Conservation (phyloP, 2,888 invertebrate genomes). For the Dynastes hyllus region DNA sequence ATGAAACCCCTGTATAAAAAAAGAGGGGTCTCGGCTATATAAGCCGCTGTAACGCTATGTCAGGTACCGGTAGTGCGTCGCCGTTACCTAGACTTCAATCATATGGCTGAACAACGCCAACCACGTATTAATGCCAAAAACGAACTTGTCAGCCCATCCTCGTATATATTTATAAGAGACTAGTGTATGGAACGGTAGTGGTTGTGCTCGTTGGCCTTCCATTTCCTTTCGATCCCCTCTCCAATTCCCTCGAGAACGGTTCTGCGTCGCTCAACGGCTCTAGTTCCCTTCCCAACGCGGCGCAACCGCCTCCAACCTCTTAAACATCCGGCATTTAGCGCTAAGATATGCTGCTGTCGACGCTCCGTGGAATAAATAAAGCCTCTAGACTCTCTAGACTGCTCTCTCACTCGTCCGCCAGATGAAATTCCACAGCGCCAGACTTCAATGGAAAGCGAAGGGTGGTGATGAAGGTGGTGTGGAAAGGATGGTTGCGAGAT, state of each 20-base stretch:
- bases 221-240: too few relatives aligned
- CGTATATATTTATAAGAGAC: too few relatives aligned
- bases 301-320: slow-evolving; percentile 55
- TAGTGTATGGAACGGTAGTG: not conserved
- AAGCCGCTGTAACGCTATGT: too few relatives aligned
- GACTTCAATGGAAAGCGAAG: slow-evolving; percentile 53
- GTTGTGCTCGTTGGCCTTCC: not conserved
- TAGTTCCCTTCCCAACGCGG: slow-evolving; percentile 52
- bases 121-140: too few relatives aligned
- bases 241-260: too few relatives aligned
- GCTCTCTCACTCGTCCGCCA: slow-evolving; percentile 42
- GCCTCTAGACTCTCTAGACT: slow-evolving; percentile 27
- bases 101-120: too few relatives aligned
- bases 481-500: not conserved
- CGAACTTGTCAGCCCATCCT: too few relatives aligned
- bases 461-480: not conserved
- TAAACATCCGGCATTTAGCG: slow-evolving; percentile 61
- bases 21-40: too few relatives aligned
- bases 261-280: slow-evolving; percentile 52
- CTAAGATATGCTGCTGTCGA: slow-evolving; percentile 54
- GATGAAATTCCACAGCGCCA: slow-evolving; percentile 55
- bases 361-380: slow-evolving; percentile 55
- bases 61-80: too few relatives aligned
- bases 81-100: too few relatives aligned
- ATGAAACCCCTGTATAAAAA: too few relatives aligned